These are phyloP conservation scores for Cosmia trapezina DNA, from an alignment of 2,888 invertebrate species.

Conservation along the genomic window DNA sequence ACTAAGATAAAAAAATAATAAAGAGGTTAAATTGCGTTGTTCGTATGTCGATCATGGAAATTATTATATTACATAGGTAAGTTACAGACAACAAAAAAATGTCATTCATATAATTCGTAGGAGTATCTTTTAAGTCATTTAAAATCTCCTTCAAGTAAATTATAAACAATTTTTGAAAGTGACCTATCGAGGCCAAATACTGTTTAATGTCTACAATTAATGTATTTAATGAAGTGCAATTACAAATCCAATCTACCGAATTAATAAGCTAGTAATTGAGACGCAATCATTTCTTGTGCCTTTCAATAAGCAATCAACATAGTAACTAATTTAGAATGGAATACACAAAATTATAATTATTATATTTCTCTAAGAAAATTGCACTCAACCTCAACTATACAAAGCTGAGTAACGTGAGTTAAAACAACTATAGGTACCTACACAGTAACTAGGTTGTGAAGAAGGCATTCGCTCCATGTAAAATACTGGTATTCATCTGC, in stretches of 20 bases:
- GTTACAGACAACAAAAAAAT: no score
- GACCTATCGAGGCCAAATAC: slow-evolving; percentile 7
- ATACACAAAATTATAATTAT: neutral
- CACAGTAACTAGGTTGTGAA: no score
- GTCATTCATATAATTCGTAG: no score
- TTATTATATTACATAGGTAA: no score
- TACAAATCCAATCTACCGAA: slow-evolving; percentile 47
- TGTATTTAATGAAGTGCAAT: slow-evolving; percentile 35
- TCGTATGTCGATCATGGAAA: no score
- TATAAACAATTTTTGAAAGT: slow-evolving; percentile 12
- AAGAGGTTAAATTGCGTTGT: no score
- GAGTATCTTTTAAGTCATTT: no score
- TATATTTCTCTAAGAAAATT: neutral
- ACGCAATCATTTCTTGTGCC: slow-evolving; percentile 17
- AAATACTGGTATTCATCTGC: no score
- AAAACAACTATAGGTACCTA: no score
- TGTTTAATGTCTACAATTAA: slow-evolving; percentile 33
- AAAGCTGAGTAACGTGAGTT: no score
- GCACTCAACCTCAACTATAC: neutral
- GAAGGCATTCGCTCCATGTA: no score
- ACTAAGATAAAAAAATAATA: no score
- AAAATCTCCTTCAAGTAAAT: neutral
- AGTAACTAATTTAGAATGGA: neutral
- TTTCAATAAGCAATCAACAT: slow-evolving; percentile 12
- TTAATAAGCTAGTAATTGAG: slow-evolving; percentile 37